Base-by-base conservation (phyloP, 2,888 invertebrate genomes). In the Tetrapedia diversipes region DNA sequence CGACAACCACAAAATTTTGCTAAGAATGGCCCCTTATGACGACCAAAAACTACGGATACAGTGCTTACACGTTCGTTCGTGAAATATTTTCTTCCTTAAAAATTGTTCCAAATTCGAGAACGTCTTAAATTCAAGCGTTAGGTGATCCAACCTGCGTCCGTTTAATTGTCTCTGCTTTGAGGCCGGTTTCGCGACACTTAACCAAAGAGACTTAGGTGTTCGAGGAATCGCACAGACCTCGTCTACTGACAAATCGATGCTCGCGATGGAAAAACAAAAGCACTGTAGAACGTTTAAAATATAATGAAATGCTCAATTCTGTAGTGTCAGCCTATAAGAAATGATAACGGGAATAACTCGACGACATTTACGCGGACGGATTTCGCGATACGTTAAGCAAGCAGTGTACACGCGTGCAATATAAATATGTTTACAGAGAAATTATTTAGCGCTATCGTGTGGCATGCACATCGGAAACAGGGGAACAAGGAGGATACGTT, bases 331-430 rank as follows among this genome's bases (percentile, higher is more conserved):
- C n/a, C 10, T 8, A 19, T 6, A 10, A 10, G 6, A 43, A 8
- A 19, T 8, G 10, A 10, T 6, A n/a, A n/a, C n/a, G 43, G 10
- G 10, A 10, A 2, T 10, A 19, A 43, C 19, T 43, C 19, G 19
- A 16, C 43, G 19, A 43, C 43, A 10, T 8, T 19, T 39, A 39
- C 1, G 14, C 14, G 39, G 4, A 39, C 14, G 39, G 4, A 39
- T 39, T 39, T 39, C 49, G 10, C 27, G 27, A 27, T 16, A 27
- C n/a, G 8, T 49, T 34, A 54, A 51, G 51, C 29, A 27, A 29
- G 56, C 27, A 41, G n/a, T 59, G 29, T 59, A 43, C 19, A 41
- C 19, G n/a, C 19, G 43, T 37, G 32, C 29, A 32, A 29, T 29
- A 27, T 24, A n/a, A n/a, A 34, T n/a, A 34, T 39, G 49, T 49